phyloP scores from a whole-genome alignment of 1,140 invertebrate species.

The Paraescarpia echinospica region DNA sequence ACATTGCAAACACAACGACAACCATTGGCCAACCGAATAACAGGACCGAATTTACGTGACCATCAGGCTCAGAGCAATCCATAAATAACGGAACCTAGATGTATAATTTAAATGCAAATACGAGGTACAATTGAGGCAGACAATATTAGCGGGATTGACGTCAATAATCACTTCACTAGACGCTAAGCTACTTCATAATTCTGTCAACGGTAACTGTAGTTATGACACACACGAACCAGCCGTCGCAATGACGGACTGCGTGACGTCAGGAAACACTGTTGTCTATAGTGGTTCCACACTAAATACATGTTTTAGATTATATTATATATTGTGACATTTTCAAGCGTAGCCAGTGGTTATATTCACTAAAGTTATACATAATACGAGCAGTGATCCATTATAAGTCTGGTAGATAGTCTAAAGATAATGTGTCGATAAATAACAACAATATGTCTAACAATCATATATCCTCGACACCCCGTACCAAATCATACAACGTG shows the following conservation, averaged over 20 bases:
- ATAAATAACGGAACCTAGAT: not conserved
- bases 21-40: not conserved
- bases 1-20: not conserved
- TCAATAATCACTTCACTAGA: not conserved
- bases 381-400: no score
- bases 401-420: no score
- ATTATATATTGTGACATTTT: no score
- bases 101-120: not conserved
- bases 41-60: not conserved
- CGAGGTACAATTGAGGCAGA: not conserved
- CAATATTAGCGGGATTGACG: not conserved
- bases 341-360: no score
- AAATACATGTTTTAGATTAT: no score
- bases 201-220: not conserved
- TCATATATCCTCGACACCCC: no score
- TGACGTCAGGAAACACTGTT: not conserved
- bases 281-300: not conserved
- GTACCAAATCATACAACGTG: no score
- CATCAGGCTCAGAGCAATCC: not conserved
- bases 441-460: no score
- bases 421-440: no score
- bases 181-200: not conserved
- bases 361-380: no score
- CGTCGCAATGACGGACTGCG: not conserved
- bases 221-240: not conserved